Conservation (phyloP, 2,888 invertebrate species). For the Eulithis testata region DNA sequence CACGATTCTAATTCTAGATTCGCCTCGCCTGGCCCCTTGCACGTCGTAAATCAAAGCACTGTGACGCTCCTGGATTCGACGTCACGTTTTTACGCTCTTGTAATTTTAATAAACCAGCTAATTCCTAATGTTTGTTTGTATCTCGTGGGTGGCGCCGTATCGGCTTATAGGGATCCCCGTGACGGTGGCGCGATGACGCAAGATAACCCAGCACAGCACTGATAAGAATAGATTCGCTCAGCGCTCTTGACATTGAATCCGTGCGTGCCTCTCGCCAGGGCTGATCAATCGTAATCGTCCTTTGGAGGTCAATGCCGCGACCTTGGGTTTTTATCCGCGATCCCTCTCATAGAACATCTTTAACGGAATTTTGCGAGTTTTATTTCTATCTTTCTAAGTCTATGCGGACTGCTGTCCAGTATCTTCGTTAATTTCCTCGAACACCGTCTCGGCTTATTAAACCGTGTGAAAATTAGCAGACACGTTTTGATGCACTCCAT, state of each 20-base stretch:
- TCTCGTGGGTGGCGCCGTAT: constrained; percentile 37
- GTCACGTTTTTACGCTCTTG: constrained; percentile 31
- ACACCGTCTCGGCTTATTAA: constrained; percentile 31
- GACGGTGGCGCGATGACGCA: constrained; percentile 50
- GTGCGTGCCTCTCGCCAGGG: constrained; percentile 53
- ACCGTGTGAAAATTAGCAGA: constrained; percentile 34
- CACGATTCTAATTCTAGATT: constrained; percentile 48
- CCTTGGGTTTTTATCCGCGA: constrained; percentile 50
- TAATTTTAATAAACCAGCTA: constrained; percentile 30
- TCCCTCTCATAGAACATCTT: constrained; percentile 38
- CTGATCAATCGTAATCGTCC: constrained; percentile 51
- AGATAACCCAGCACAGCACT: constrained; percentile 40
- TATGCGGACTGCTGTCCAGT: background rate
- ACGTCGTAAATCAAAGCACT: constrained; percentile 44
- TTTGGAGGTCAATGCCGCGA: constrained; percentile 57
- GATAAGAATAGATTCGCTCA: constrained; percentile 59
- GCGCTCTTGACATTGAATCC: constrained; percentile 63
- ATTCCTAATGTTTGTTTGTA: constrained; percentile 29
- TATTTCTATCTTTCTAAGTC: background rate
- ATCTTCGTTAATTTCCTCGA: constrained; percentile 22
- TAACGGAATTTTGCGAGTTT: constrained; percentile 31
- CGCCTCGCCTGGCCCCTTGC: constrained; percentile 39
- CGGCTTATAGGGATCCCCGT: constrained; percentile 48
- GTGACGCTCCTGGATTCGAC: constrained; percentile 44
- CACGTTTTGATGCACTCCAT: constrained; percentile 34